Conservation (phyloP, 2,888 invertebrate genomes). For the Pyrocoelia pectoralis region DNA sequence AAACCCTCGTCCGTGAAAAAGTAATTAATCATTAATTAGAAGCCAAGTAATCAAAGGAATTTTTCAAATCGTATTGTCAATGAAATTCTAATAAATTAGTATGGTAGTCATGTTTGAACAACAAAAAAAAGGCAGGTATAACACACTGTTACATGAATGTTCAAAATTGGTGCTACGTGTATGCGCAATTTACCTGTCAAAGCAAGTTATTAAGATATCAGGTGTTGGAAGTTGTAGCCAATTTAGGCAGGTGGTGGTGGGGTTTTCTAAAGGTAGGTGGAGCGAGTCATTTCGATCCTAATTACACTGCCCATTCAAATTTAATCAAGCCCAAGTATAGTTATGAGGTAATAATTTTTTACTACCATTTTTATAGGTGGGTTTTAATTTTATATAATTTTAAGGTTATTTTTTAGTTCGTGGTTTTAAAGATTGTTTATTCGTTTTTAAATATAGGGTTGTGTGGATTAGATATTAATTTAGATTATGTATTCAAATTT, state of each 20-base stretch:
- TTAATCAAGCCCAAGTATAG: constrained; percentile 37
- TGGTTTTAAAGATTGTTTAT: constrained; percentile 26
- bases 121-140: not conserved
- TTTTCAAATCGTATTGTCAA: too few relatives aligned
- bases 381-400: constrained; percentile 35
- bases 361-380: constrained; percentile 28
- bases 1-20: too few relatives aligned
- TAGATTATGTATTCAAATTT: constrained; percentile 37
- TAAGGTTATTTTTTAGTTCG: constrained; percentile 24
- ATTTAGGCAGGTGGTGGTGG: constrained; percentile 36
- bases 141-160: constrained; percentile 13
- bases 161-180: constrained; percentile 38
- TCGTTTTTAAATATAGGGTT: constrained; percentile 35
- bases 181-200: constrained; percentile 47
- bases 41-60: too few relatives aligned
- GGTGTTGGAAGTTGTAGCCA: constrained; percentile 35
- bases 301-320: constrained; percentile 41
- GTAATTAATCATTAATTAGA: too few relatives aligned
- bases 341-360: constrained; percentile 34
- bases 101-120: too few relatives aligned
- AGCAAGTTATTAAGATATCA: constrained; percentile 47
- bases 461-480: constrained; percentile 36
- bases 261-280: constrained; percentile 26
- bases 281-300: constrained; percentile 37
- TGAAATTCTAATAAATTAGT: too few relatives aligned